phyloP scores from a whole-genome alignment of 2,888 invertebrate genomes.

The Caenorhabditis wallacei region DNA sequence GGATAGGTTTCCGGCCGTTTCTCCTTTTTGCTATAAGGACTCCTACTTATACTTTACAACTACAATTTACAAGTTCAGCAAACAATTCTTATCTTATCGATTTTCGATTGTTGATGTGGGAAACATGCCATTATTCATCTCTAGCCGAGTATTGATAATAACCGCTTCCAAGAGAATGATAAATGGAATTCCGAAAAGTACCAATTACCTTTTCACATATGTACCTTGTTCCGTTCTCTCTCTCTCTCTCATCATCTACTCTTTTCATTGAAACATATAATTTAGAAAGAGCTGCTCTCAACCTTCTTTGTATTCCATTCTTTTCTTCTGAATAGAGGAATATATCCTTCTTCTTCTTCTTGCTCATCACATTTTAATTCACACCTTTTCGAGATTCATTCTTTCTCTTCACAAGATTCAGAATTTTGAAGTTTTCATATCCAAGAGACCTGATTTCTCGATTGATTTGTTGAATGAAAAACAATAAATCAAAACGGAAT shows the following conservation, averaged over 20 bases:
- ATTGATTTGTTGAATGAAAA: neutral
- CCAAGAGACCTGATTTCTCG: no score
- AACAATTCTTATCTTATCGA: slow-evolving; percentile 40
- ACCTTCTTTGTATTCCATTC: slow-evolving; percentile 31
- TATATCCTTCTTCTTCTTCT: neutral
- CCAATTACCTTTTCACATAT: slow-evolving; percentile 25
- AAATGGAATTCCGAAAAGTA: neutral
- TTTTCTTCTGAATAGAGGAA: neutral
- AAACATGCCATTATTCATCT: slow-evolving; percentile 32
- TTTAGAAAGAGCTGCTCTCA: slow-evolving; percentile 28
- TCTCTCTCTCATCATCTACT: slow-evolving; percentile 25
- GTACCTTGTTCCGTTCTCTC: slow-evolving; percentile 23
- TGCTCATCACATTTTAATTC: slow-evolving; percentile 48
- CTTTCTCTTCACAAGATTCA: neutral
- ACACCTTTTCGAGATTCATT: slow-evolving; percentile 40
- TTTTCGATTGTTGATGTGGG: slow-evolving; percentile 6
- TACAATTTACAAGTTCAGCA: neutral
- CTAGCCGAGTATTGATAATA: neutral
- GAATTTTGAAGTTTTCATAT: neutral
- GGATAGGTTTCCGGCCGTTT: no score
- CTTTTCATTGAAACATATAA: slow-evolving; percentile 48
- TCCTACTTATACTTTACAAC: neutral
- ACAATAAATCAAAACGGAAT: slow-evolving; percentile 23
- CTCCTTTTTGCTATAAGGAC: no score
- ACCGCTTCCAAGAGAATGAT: neutral